Base-by-base conservation (phyloP, 37 sponge, comb jelly and placozoan genomes). In the Ephydatia muelleri region DNA sequence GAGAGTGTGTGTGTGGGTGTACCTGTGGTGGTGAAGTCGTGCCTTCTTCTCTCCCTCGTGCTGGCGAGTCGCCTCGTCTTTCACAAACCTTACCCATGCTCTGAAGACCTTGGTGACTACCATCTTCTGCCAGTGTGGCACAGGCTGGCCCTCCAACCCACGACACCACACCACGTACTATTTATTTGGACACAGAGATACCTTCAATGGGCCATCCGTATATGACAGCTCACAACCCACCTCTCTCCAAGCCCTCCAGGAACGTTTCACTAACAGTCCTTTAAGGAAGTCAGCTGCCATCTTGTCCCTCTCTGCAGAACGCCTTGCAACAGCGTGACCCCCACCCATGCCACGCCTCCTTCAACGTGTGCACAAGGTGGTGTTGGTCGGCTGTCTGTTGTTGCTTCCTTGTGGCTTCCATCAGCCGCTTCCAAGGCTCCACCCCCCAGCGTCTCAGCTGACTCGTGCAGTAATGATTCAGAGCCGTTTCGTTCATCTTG, bases 21-120 rank as follows among this genome's bases (percentile, higher is more conserved):
- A 88, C 89, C 89, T 72, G 5, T 67, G 19, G 43, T 88, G 57
- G 31, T 80, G 83, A 0, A 21, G 68, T 70, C 75, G 72, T 66
- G 95, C 95, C 28, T 65, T 76, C 65, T 68, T 77, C 73, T 80
- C 81, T 36, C 73, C 86, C 77, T 91, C 92, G 90, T 92, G 91
- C 64, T 57, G 37, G 21, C n/a, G 38, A 11, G 48, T 2, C 31
- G 73, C 76, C 77, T 84, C 82, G n/a, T 87, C 78, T 37, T 67
- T 77, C 13, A 73, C 72, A 3, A 82, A 74, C 57, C 82, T 66
- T n/a, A 27, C 19, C 94, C 94, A 94, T 8, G 81, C 86, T 26
- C 72, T 83, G 65, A 93, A 71, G 23, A 74, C 71, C 3, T 48
- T 5, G 32, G 81, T 40, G 37, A 72, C 3, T 49, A 89, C 29